Evolutionary conservation across 2,113 vertebrate genomes (phyloP).

Genomic region (Nycticorax nycticorax): DNA sequence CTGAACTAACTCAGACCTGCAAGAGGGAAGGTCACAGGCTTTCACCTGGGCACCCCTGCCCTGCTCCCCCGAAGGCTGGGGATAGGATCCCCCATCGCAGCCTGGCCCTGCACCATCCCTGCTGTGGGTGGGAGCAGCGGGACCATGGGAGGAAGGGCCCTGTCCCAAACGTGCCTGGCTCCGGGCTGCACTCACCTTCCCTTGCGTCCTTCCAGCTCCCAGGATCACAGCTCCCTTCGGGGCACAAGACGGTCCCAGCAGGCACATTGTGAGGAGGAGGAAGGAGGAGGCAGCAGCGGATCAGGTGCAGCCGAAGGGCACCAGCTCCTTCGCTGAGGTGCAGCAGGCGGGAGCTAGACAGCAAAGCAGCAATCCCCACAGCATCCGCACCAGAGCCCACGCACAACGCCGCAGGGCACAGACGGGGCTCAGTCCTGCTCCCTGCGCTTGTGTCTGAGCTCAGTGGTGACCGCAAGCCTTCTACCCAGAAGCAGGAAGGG

Average conservation of each 20-base stretch:
- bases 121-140: fast-evolving
- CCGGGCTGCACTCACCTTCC: background rate
- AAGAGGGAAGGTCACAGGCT: background rate
- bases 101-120: background rate
- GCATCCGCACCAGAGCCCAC: background rate
- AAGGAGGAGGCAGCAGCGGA: fast-evolving
- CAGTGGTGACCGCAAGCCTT: background rate
- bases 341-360: background rate
- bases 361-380: background rate
- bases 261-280: background rate
- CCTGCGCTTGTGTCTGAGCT: background rate
- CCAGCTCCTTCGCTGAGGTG: fast-evolving
- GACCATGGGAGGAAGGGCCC: background rate
- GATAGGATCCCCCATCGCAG: background rate
- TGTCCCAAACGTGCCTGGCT: background rate
- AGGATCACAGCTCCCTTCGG: background rate
- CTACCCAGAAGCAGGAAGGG: background rate
- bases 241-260: background rate
- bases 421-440: background rate
- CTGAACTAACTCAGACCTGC: background rate
- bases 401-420: fast-evolving
- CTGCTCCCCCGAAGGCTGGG: background rate
- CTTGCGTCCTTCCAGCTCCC: background rate
- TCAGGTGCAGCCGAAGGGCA: background rate
- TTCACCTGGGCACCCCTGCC: background rate